Evolutionary conservation across 1,140 invertebrate genomes (phyloP), one percentile per base, ranked within the genome.

Genomic region (Caenorhabditis remanei): DNA sequence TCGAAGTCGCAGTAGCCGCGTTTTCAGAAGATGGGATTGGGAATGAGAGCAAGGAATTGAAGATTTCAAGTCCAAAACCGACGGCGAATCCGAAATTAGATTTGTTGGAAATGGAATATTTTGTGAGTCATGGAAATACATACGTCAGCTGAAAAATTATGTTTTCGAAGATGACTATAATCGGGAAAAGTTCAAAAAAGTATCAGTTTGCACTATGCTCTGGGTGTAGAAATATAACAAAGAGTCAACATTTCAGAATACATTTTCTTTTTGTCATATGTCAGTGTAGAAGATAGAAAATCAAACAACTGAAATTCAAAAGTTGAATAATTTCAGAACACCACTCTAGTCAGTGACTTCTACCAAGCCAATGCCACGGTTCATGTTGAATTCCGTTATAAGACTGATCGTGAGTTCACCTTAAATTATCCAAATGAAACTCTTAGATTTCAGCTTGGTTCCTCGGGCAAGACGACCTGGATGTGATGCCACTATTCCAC

Each of bases 401-500:
- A 58, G 48, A 48, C 48, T 84, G 79, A 87, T 50, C 46, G 71
- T 79, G 53, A 79, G 71, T 79, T 46, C 50, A 40, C 50, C 14
- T 13, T 32, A 0, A 63, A 32, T 9, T 13, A 2, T 63, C n/a
- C n/a, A 8, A 19, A 63, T 63, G 4, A 3, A 63, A 63, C 24
- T 32, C 32, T 32, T 32, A 2, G 8, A 32, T 13, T 89, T 79
- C 53, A 91, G 90, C 82, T 53, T 91, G 90, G 90, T 90, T 90
- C 32, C 85, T 91, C 56, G 90, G 90, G 71, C 83, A 84, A 32
- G 53, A 83, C 14, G 90, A 91, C 84, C 56, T 91, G 24, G 75
- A 71, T 24, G 85, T 92, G 55, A 58, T 71, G n/a, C 90, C 91
- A 53, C 75, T 90, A 32, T 92, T 92, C 82, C 90, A 91, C 71